phyloP scores from a whole-genome alignment of 2,113 vertebrate species.

The Oxyruncus cristatus region DNA sequence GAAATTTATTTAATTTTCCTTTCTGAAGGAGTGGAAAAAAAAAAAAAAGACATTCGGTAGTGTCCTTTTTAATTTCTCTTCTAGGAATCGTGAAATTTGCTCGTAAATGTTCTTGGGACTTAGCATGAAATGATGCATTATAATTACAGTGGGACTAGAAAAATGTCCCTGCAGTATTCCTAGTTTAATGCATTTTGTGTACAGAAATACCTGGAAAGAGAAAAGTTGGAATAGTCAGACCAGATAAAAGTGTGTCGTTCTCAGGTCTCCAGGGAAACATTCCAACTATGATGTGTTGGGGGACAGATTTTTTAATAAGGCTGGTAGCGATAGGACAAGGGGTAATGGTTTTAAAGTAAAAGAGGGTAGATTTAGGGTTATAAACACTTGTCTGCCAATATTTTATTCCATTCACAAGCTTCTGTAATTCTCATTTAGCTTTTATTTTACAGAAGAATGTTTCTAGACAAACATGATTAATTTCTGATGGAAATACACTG shows the following conservation, averaged over 20 bases:
- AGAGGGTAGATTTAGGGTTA: background rate
- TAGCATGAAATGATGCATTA: background rate
- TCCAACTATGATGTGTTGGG: background rate
- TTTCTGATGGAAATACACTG: background rate
- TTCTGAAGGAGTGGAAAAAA: background rate
- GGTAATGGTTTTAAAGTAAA: background rate
- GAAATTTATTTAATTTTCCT: background rate
- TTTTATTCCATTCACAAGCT: background rate
- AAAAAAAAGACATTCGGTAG: background rate
- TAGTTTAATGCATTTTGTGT: background rate
- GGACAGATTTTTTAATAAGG: background rate
- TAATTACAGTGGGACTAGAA: background rate
- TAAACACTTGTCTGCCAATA: background rate
- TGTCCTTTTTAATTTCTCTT: background rate
- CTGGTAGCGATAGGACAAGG: background rate
- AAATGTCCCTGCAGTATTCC: background rate
- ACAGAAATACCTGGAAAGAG: background rate
- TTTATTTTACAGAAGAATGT: constrained; percentile 43
- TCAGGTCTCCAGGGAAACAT: background rate
- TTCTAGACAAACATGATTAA: constrained; percentile 26
- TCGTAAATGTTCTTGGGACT: background rate
- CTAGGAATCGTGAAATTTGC: background rate
- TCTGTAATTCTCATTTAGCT: background rate
- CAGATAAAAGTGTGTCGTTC: background rate
- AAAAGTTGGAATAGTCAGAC: background rate